These are phyloP conservation scores for Phrixothrix hirtus DNA, from an alignment of 2,888 invertebrate genomes.

Conservation along the genomic window DNA sequence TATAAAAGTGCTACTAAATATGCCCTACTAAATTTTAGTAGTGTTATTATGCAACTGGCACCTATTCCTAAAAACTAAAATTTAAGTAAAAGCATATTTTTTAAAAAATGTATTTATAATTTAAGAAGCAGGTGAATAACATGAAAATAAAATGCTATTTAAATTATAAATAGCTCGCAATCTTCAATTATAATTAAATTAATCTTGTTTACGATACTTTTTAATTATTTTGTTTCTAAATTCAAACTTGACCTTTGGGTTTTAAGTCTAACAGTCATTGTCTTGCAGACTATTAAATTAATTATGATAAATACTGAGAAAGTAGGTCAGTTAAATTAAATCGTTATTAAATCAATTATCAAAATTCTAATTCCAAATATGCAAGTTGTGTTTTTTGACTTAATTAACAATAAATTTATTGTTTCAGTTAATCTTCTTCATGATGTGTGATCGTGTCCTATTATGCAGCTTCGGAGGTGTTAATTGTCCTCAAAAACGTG, in stretches of 20 bases:
- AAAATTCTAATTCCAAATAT: neutral
- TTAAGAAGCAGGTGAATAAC: neutral
- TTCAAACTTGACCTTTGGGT: neutral
- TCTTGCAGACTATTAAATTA: neutral
- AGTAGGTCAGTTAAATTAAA: neutral
- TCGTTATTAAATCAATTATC: neutral
- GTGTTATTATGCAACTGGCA: too few relatives aligned
- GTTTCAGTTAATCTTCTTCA: conserved; percentile 70
- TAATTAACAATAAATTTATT: conserved; percentile 8
- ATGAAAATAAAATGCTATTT: neutral
- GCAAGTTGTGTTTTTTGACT: neutral
- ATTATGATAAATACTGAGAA: neutral
- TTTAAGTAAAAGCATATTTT: too few relatives aligned
- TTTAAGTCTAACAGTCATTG: neutral
- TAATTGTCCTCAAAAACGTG: conserved; percentile 53
- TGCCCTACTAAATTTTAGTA: too few relatives aligned
- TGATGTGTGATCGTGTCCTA: conserved; percentile 70
- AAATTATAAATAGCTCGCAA: neutral
- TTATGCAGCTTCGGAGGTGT: conserved; percentile 56
- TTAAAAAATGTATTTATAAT: neutral
- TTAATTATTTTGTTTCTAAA: neutral
- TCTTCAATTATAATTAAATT: too few relatives aligned
- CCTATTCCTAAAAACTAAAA: too few relatives aligned
- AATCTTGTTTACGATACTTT: too few relatives aligned
- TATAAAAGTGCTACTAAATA: too few relatives aligned